phyloP scores from a whole-genome alignment of 2,797 vertebrate species.

The Merluccius polli region DNA sequence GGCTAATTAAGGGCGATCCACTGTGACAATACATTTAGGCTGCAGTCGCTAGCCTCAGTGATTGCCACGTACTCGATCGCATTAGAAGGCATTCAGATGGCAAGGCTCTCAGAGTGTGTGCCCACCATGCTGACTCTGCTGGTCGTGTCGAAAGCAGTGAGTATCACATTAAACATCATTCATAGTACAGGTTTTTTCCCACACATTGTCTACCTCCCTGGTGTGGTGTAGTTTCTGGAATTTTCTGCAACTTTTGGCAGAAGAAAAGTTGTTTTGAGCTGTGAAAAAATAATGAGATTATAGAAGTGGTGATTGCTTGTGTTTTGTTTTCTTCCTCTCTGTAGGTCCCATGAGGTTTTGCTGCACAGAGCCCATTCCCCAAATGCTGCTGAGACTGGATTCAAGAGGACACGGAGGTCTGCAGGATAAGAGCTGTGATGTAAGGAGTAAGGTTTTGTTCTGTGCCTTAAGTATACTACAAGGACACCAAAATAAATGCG shows the following conservation, averaged over 20 bases:
- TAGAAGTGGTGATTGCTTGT: neutral
- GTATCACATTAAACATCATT: constrained; percentile 21
- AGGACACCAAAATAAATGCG: neutral
- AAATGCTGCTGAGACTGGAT: constrained; percentile 20
- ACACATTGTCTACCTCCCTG: neutral
- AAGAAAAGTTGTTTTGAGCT: neutral
- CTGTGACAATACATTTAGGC: too few relatives aligned
- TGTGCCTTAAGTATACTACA: neutral
- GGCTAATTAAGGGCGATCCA: too few relatives aligned
- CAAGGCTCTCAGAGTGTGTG: constrained; percentile 24
- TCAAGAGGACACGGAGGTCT: constrained; percentile 38
- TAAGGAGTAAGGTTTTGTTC: constrained; percentile 34
- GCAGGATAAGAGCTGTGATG: constrained; percentile 54
- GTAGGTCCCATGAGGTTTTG: constrained; percentile 35
- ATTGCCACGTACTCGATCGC: neutral
- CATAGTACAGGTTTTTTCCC: neutral
- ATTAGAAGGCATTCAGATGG: constrained; percentile 35
- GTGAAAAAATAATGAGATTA: neutral
- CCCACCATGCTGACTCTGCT: constrained; percentile 21
- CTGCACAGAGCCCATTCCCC: constrained; percentile 18
- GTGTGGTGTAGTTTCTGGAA: neutral
- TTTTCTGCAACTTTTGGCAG: neutral
- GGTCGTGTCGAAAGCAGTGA: constrained; percentile 45
- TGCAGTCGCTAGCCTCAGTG: too few relatives aligned
- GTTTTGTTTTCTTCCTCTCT: constrained; percentile 16